Base-by-base conservation (phyloP, 2,888 invertebrate species). In the Daptonema setosum region DNA sequence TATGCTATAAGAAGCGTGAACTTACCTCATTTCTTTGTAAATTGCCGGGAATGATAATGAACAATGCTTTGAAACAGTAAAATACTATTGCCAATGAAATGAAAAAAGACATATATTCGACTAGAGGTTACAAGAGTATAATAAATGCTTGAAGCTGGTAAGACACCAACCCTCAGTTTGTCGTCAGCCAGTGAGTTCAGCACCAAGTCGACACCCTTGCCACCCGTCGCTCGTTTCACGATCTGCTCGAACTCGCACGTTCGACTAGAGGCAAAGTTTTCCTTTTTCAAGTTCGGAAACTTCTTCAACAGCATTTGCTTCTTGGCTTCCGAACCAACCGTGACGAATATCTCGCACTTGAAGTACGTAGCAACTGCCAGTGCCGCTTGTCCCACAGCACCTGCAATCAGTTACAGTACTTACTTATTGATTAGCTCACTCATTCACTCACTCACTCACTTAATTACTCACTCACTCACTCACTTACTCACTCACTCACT, bases 321-420 rank as follows among this genome's bases (percentile, higher is more conserved):
- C 57, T 61, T 61, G n/a, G 50, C 54, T 5, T 54, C 43, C 26
- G 57, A 60, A 28, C 75, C 85, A 54, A 88, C 88, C 0, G 91
- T 91, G 17, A 90, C 85, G 74, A 79, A 88, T 5, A 90, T 87
- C 55, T 78, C 80, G 74, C 88, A 83, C 52, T 86, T 86, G 72
- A 83, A 80, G 70, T 82, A 81, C 56, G 91, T 77, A 53, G 90
- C 88, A 65, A 93, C 83, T 22, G 85, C 78, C 66, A 93, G 90
- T 61, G 93, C 90, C 1, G 95, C 93, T 76, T 91, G 90, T 8
- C 95, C 95, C 41, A 93, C 91, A 67, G 91, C 91, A 58, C 93
- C 45, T 5, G 45, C 45, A n/a, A n/a, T n/a, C n/a, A n/a, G n/a
- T n/a, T n/a, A n/a, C n/a, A n/a, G n/a, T n/a, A n/a, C n/a, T n/a